These are phyloP conservation scores for Aspiorhynchus laticeps DNA, from an alignment of 2,113 vertebrate genomes.

Conservation along the genomic window DNA sequence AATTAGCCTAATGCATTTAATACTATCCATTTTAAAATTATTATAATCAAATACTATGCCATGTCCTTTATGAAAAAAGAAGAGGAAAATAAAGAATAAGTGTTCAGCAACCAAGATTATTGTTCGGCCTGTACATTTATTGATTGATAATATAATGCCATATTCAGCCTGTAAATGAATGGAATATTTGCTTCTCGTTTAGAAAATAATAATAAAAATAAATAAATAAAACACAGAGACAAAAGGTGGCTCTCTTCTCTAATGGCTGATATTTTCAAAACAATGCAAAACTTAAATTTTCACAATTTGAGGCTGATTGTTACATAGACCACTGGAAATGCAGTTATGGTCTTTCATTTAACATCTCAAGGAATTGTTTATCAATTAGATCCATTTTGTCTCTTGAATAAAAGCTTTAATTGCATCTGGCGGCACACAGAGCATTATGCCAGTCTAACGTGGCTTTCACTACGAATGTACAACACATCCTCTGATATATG, in stretches of 20 bases:
- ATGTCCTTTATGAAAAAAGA: neutral
- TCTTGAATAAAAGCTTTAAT: conserved; percentile 18
- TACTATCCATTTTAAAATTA: neutral
- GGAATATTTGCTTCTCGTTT: neutral
- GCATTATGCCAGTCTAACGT: neutral
- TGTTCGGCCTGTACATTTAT: neutral
- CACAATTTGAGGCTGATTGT: neutral
- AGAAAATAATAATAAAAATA: neutral
- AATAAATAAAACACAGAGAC: neutral
- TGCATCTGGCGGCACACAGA: neutral
- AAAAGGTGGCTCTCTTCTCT: neutral
- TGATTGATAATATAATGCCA: no score
- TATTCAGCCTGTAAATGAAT: neutral
- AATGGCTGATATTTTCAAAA: conserved; percentile 13
- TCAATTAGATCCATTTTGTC: neutral
- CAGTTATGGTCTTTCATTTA: neutral
- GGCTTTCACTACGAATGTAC: conserved; percentile 2
- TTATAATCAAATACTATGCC: neutral
- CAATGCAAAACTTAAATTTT: neutral
- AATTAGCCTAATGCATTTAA: neutral
- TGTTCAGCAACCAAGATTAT: neutral
- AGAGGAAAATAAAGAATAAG: neutral
- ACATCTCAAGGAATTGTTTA: neutral
- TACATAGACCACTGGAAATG: neutral
- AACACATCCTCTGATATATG: conserved; percentile 61